These are phyloP conservation scores for Drosophila sordidapex DNA, from an alignment of 2,888 invertebrate genomes.

Conservation along the genomic window DNA sequence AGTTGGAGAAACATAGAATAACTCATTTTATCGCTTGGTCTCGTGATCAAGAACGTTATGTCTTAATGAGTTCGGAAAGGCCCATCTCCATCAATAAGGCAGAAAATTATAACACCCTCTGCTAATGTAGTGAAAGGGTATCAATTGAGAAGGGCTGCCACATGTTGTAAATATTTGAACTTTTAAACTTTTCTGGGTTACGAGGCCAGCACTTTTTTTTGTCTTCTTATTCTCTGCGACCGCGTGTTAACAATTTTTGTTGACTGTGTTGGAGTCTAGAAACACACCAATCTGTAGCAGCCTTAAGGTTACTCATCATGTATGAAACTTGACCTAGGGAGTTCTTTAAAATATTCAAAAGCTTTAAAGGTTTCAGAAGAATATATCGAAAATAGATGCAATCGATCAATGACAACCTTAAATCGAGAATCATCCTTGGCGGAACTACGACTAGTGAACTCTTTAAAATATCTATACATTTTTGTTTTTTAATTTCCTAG, in stretches of 20 bases:
- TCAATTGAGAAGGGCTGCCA: neutral
- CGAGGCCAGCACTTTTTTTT: neutral
- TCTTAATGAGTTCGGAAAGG: neutral
- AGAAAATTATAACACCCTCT: neutral
- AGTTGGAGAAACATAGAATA: neutral
- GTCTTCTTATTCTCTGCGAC: neutral
- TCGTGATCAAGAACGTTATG: neutral
- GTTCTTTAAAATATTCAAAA: neutral
- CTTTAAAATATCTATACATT: neutral
- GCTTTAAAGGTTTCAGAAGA: neutral
- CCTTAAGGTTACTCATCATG: neutral
- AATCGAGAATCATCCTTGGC: too few relatives aligned
- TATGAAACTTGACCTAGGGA: neutral
- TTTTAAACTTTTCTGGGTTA: neutral
- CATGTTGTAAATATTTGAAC: neutral
- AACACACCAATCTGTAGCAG: neutral
- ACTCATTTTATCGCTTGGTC: neutral
- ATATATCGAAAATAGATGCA: neutral
- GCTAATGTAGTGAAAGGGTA: neutral
- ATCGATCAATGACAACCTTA: neutral
- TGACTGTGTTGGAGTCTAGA: neutral
- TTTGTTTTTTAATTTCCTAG: neutral
- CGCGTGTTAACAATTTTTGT: neutral
- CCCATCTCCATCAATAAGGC: neutral
- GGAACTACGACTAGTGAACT: neutral